Percentiles rank a stretch among this genome's conserved stretches.
These are phyloP conservation scores for Synanthedon vespiformis DNA, from an alignment of 2,888 invertebrate genomes.

Conservation along the genomic window DNA sequence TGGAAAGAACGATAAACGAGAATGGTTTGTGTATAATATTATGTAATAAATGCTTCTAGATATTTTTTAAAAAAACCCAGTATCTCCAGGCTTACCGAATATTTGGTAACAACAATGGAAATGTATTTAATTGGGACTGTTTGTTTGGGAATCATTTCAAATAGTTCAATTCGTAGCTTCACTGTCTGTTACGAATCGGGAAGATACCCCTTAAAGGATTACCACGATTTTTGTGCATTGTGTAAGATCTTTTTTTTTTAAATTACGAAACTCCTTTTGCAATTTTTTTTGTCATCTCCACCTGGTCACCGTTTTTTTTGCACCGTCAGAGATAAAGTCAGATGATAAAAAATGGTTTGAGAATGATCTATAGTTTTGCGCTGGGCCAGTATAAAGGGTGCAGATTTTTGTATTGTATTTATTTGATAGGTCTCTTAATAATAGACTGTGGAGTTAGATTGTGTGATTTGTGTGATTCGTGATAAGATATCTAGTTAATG, in stretches of 20 bases:
- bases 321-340: slow-evolving; percentile 48
- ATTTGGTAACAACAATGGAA: background rate
- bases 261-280: slow-evolving; percentile 18
- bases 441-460: slow-evolving; percentile 7
- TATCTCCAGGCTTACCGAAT: too few relatives aligned
- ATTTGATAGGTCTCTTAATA: slow-evolving; percentile 29
- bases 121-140: background rate
- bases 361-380: slow-evolving; percentile 20
- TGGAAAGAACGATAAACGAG: too few relatives aligned
- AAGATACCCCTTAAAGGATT: slow-evolving; percentile 15
- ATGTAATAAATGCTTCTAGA: too few relatives aligned
- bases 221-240: slow-evolving; percentile 21
- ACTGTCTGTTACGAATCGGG: slow-evolving; percentile 37
- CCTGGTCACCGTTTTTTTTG: slow-evolving; percentile 54
- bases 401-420: slow-evolving; percentile 38
- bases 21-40: too few relatives aligned
- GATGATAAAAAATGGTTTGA: slow-evolving; percentile 40
- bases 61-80: background rate
- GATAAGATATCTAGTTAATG: slow-evolving; percentile 26
- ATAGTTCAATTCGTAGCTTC: slow-evolving; percentile 22
- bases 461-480: slow-evolving; percentile 38
- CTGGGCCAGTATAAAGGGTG: slow-evolving; percentile 31
- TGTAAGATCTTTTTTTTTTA: slow-evolving; percentile 10
- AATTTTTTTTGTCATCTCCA: slow-evolving; percentile 29
- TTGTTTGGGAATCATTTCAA: background rate